Conservation (phyloP, 2,797 vertebrate species). For the Lepus townsendii region DNA sequence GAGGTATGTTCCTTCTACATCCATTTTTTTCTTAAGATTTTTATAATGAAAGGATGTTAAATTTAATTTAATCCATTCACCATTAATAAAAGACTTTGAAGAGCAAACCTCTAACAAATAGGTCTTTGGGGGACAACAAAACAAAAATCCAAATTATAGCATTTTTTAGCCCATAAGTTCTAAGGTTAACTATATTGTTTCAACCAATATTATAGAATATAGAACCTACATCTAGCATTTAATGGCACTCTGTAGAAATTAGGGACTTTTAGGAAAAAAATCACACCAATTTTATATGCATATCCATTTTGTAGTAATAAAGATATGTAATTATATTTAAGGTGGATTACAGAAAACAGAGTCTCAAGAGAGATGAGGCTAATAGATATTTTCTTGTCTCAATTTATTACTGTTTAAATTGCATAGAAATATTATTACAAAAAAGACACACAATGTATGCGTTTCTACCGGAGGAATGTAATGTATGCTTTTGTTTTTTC, state of each 20-base stretch:
- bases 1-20: no score
- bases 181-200: not conserved
- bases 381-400: not conserved
- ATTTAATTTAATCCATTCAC: no score
- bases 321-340: not conserved
- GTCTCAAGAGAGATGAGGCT: not conserved
- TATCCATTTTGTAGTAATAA: not conserved
- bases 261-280: constrained; percentile 12
- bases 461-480: not conserved
- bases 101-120: no score
- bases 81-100: no score
- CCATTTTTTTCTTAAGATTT: no score
- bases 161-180: not conserved
- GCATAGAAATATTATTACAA: not conserved
- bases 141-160: no score
- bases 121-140: no score
- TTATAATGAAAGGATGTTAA: no score
- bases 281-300: not conserved
- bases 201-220: not conserved
- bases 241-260: not conserved
- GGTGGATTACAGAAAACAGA: not conserved
- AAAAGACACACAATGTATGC: not conserved
- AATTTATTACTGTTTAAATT: not conserved
- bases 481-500: not conserved
- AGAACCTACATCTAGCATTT: constrained; percentile 1